Percentiles rank a stretch among this genome's conserved stretches.
Evolutionary conservation across 1,140 invertebrate species (phyloP).

Genomic region (Drosophila neocordata): DNA sequence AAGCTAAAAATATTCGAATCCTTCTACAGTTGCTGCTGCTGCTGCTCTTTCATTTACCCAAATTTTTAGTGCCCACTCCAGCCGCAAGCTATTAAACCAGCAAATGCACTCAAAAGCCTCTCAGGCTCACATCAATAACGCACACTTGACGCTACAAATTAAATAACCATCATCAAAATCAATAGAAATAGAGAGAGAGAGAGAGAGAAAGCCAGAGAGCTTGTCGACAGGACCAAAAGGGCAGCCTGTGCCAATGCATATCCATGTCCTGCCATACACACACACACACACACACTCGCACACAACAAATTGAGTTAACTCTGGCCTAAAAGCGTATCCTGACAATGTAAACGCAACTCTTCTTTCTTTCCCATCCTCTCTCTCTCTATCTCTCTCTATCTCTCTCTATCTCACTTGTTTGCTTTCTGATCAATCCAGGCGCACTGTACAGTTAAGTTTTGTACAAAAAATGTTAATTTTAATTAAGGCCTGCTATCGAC

Average conservation of each 20-base stretch:
- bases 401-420: slow-evolving; percentile 1
- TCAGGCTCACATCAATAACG: slow-evolving; percentile 70
- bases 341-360: slow-evolving; percentile 54
- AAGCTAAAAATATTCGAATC: not conserved
- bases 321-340: slow-evolving; percentile 65
- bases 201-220: not conserved
- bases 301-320: slow-evolving; percentile 74
- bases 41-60: too few species aligned
- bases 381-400: not conserved
- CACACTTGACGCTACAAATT: slow-evolving; percentile 78
- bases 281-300: slow-evolving; percentile 2
- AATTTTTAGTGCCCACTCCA: not conserved
- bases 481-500: slow-evolving; percentile 80
- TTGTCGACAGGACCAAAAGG: too few species aligned
- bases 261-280: slow-evolving; percentile 8
- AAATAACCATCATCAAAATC: slow-evolving; percentile 80
- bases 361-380: not conserved
- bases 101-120: slow-evolving; percentile 50
- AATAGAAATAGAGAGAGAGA: slow-evolving; percentile 47
- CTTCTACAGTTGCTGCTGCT: too few species aligned
- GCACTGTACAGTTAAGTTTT: slow-evolving; percentile 59
- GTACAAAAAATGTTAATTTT: slow-evolving; percentile 82
- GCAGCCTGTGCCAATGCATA: too few species aligned
- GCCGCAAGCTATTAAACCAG: slow-evolving; percentile 48
- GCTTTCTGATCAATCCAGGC: slow-evolving; percentile 17